phyloP scores from a whole-genome alignment of 1,140 invertebrate genomes.

The Riptortus pedestris region DNA sequence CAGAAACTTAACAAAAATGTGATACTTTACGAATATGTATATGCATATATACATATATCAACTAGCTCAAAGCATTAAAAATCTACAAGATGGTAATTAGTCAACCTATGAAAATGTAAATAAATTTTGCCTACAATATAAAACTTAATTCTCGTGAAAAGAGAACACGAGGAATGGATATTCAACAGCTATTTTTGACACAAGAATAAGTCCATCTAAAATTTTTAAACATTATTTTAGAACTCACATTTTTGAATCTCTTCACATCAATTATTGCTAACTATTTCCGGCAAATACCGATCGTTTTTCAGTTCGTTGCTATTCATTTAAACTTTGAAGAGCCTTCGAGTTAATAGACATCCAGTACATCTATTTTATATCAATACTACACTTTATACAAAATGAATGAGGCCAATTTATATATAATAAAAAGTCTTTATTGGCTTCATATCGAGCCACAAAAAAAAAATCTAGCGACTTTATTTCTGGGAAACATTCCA shows the following conservation, averaged over 20 bases:
- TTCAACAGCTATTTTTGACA: conserved; percentile 10
- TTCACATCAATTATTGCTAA: conserved; percentile 11
- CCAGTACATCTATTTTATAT: background rate
- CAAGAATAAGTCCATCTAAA: background rate
- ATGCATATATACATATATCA: background rate
- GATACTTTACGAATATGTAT: background rate
- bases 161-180: background rate
- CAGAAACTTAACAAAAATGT: conserved; percentile 3
- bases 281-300: background rate
- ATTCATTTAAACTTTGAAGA: background rate
- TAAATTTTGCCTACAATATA: conserved; percentile 3
- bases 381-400: background rate
- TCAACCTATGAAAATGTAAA: conserved; percentile 9
- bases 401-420: background rate
- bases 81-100: conserved; percentile 7
- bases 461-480: too few species aligned
- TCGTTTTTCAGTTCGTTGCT: conserved; percentile 4
- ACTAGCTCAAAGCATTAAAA: conserved; percentile 11
- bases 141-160: background rate
- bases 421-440: background rate
- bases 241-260: background rate
- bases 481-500: background rate
- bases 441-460: background rate
- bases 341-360: background rate
- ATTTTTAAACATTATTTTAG: conserved; percentile 9